phyloP scores from a whole-genome alignment of 2,888 invertebrate species.

The Hylaea fasciaria region DNA sequence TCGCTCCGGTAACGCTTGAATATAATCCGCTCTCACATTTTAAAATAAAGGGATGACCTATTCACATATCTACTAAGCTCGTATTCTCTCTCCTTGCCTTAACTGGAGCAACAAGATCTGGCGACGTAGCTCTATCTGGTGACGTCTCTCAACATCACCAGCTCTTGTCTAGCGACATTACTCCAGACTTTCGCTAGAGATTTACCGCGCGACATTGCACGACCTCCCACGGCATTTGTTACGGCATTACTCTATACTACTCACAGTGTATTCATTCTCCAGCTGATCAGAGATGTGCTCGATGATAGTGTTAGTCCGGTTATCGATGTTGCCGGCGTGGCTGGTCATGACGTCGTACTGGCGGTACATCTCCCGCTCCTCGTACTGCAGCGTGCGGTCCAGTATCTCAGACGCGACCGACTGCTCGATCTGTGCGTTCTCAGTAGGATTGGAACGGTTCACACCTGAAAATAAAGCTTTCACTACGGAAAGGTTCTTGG shows the following conservation, averaged over 20 bases:
- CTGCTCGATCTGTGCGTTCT: conserved; percentile 69
- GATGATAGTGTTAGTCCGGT: conserved; percentile 74
- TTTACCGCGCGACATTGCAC: too few relatives aligned
- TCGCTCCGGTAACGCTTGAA: too few relatives aligned
- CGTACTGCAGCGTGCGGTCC: conserved; percentile 64
- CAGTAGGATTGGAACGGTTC: conserved; percentile 56
- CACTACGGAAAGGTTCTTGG: neutral
- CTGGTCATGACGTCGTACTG: conserved; percentile 64
- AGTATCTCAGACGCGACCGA: conserved; percentile 71
- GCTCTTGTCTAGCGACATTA: too few relatives aligned
- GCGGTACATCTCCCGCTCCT: conserved; percentile 64
- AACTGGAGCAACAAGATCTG: too few relatives aligned
- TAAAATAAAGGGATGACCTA: too few relatives aligned
- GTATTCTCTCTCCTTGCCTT: too few relatives aligned
- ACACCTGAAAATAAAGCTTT: conserved; percentile 63
- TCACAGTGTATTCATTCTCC: conserved; percentile 66
- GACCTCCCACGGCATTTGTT: too few relatives aligned
- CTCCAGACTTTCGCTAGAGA: too few relatives aligned
- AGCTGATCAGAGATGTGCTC: conserved; percentile 71
- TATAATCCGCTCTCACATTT: too few relatives aligned
- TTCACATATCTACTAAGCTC: too few relatives aligned
- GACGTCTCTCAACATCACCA: too few relatives aligned
- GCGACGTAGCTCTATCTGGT: too few relatives aligned
- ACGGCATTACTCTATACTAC: conserved; percentile 37
- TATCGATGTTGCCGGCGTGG: conserved; percentile 72